A percentile compares a stretch with the other conserved stretches of the same genome.
Evolutionary conservation across 2,113 vertebrate genomes (phyloP).

Genomic region (Macrotis lagotis): DNA sequence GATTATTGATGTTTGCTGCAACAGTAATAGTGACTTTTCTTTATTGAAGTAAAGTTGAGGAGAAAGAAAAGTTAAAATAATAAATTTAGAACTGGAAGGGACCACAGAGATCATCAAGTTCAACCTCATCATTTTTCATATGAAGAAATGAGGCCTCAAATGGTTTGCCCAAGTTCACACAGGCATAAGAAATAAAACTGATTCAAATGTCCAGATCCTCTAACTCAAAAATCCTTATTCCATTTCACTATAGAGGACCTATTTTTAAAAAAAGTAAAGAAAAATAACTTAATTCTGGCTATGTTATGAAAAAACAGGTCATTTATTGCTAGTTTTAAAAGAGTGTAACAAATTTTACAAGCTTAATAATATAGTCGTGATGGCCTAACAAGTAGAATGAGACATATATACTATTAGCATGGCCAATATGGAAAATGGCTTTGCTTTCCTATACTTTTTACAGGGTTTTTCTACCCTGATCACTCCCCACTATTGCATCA

Average conservation of each 20-base stretch:
- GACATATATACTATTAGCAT: not conserved
- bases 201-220: not conserved
- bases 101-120: not conserved
- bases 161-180: not conserved
- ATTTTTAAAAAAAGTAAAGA: not conserved
- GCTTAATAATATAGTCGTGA: not conserved
- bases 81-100: not conserved
- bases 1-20: not conserved
- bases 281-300: not conserved
- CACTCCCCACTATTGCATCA: not conserved
- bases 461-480: not conserved
- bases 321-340: not conserved
- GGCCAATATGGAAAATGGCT: not conserved
- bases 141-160: not conserved
- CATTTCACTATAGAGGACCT: not conserved
- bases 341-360: not conserved
- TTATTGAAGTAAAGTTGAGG: not conserved
- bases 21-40: not conserved
- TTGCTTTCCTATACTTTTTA: not conserved
- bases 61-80: not conserved
- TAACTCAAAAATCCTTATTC: not conserved
- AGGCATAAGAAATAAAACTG: not conserved
- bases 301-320: not conserved
- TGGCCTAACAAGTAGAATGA: not conserved
- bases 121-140: not conserved